These are phyloP conservation scores for Yponomeuta evonymella DNA, from an alignment of 2,888 invertebrate species.

Conservation along the genomic window DNA sequence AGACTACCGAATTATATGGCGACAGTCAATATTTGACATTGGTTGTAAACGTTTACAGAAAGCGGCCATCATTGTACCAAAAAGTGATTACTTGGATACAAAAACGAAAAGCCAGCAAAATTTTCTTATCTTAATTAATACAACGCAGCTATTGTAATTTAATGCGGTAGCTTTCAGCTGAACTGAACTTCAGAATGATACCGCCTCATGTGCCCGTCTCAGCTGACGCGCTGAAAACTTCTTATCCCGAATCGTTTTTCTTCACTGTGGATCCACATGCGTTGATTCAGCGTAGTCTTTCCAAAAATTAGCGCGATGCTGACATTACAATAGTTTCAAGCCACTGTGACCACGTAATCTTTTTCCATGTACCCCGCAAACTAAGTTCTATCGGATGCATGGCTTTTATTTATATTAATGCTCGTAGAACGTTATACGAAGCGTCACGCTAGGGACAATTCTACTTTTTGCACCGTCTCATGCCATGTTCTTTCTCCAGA, in stretches of 20 bases:
- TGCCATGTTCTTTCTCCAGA: constrained; percentile 40
- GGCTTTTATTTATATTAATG: constrained; percentile 50
- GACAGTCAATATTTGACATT: no score
- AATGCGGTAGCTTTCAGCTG: no score
- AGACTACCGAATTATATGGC: no score
- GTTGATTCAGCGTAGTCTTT: constrained; percentile 31
- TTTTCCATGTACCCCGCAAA: not conserved
- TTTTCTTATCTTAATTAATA: no score
- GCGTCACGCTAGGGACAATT: constrained; percentile 50
- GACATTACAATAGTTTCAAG: not conserved
- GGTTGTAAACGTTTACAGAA: no score
- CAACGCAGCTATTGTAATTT: no score
- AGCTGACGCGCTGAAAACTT: not conserved
- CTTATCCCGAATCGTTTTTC: constrained; percentile 42
- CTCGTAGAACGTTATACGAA: constrained; percentile 44
- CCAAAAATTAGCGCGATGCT: not conserved
- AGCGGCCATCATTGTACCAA: no score
- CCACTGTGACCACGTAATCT: not conserved
- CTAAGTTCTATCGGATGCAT: constrained; percentile 22
- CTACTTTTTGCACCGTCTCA: constrained; percentile 32
- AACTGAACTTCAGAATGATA: not conserved
- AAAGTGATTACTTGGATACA: no score
- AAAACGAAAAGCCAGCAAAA: no score
- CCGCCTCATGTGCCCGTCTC: constrained; percentile 6
- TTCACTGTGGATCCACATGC: constrained; percentile 45